Evolutionary conservation across 2,797 vertebrate genomes (phyloP).

Genomic region (Parambassis ranga): DNA sequence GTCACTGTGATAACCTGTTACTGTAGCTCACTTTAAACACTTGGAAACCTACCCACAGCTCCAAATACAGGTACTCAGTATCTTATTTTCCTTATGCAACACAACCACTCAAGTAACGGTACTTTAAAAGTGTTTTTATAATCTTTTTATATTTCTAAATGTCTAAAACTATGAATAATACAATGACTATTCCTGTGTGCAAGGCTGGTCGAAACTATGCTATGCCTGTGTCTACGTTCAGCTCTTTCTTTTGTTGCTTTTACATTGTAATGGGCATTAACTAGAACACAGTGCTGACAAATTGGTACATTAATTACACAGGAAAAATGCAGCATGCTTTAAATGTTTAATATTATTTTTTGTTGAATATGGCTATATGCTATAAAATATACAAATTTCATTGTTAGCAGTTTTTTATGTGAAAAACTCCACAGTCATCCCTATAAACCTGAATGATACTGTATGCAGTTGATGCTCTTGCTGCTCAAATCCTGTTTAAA

Average conservation of each 20-base stretch:
- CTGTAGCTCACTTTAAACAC: background rate
- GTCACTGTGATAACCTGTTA: background rate
- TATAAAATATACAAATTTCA: no score
- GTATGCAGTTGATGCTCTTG: background rate
- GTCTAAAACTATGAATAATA: constrained; percentile 5
- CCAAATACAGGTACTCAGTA: background rate
- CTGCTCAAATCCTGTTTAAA: constrained; percentile 1
- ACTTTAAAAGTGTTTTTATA: constrained; percentile 28
- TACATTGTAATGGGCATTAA: constrained; percentile 7
- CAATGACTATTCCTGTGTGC: background rate
- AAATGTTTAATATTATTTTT: background rate
- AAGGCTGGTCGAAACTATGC: no score
- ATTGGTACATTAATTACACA: background rate
- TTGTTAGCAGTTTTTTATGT: no score
- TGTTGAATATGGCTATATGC: background rate
- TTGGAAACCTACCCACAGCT: background rate
- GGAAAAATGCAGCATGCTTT: background rate
- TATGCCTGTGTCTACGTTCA: background rate
- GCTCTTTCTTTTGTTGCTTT: background rate
- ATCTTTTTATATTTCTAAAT: constrained; percentile 45
- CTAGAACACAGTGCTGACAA: background rate
- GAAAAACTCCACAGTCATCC: background rate
- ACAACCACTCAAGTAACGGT: constrained; percentile 19
- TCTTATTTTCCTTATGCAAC: background rate
- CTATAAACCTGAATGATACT: background rate